phyloP scores from a whole-genome alignment of 2,797 vertebrate genomes.

The Garrulus glandarius region DNA sequence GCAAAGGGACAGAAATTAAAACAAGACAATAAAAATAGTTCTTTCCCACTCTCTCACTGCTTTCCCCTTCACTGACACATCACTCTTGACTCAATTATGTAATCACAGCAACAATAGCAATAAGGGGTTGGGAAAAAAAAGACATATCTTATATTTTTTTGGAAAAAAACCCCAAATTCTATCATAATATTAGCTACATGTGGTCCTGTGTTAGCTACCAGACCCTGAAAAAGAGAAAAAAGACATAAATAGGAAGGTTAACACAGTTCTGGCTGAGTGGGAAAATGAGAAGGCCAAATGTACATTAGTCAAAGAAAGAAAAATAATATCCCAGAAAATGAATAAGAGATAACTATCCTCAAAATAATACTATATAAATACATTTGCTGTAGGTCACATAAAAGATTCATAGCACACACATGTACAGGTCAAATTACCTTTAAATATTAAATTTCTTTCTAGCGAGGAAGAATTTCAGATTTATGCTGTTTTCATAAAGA shows the following conservation, averaged over 20 bases:
- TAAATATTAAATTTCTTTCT: slow-evolving; percentile 83
- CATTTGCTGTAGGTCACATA: slow-evolving; percentile 81
- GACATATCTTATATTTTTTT: background rate
- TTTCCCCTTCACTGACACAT: background rate
- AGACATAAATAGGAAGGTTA: slow-evolving; percentile 73
- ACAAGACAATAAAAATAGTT: background rate
- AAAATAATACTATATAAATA: slow-evolving; percentile 81
- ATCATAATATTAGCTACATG: slow-evolving; percentile 54
- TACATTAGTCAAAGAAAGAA: slow-evolving; percentile 70
- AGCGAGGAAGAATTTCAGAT: slow-evolving; percentile 67
- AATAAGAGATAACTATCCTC: slow-evolving; percentile 77
- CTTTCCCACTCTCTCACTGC: background rate
- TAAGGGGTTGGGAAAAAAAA: background rate
- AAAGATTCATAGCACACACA: slow-evolving; percentile 79
- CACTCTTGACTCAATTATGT: background rate
- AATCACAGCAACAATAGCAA: background rate
- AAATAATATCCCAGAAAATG: slow-evolving; percentile 77
- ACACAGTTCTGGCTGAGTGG: slow-evolving; percentile 76
- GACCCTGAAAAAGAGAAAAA: slow-evolving; percentile 75
- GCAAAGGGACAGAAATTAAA: background rate
- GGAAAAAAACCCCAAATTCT: background rate
- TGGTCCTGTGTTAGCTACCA: slow-evolving; percentile 76
- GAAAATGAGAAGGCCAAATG: slow-evolving; percentile 82
- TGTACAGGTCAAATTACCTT: slow-evolving; percentile 82
- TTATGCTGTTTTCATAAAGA: slow-evolving; percentile 71